Evolutionary conservation across 2,888 invertebrate genomes (phyloP), one percentile per base, ranked within the genome.

Genomic region (Lepidocyrtinus sp.): DNA sequence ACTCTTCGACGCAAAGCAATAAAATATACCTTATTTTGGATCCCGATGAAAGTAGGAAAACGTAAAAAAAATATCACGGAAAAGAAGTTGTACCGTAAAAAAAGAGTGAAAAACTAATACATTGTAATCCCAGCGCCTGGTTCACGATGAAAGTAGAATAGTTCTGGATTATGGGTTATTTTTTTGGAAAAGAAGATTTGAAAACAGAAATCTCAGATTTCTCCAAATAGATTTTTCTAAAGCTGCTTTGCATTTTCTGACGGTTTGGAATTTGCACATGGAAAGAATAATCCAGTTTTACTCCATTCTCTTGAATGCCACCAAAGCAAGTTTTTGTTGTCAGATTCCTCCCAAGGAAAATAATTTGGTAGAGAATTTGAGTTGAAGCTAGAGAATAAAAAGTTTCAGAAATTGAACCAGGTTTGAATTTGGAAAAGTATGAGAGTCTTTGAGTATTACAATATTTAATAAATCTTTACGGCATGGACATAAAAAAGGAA

Each of bases 361-460:
- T 75, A 75, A 75, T 69, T 75, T 75, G 75, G 75, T 69, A 68
- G 65, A n/a, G 61, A 67, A 74, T 74, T 67, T 61, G 27, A 67
- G 19, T 22, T 59, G 55, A 21, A 59, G 67, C 55, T 36, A 74
- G 64, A 61, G 72, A n/a, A n/a, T n/a, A n/a, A n/a, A n/a, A n/a
- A 36, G 36, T 36, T 36, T 36, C 36, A 36, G 36, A n/a, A n/a
- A n/a, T n/a, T n/a, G n/a, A n/a, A n/a, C n/a, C n/a, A n/a, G 36
- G 36, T 36, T 36, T 36, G 36, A 36, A 9, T 36, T 36, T 36
- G n/a, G n/a, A n/a, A n/a, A n/a, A n/a, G n/a, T n/a, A n/a, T n/a
- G n/a, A n/a, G n/a, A n/a, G n/a, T n/a, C n/a, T n/a, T n/a, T n/a
- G n/a, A n/a, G n/a, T n/a, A n/a, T n/a, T n/a, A n/a, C n/a, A n/a